These are phyloP conservation scores for Torymus tubicola DNA, from an alignment of 2,888 invertebrate genomes.

Conservation along the genomic window DNA sequence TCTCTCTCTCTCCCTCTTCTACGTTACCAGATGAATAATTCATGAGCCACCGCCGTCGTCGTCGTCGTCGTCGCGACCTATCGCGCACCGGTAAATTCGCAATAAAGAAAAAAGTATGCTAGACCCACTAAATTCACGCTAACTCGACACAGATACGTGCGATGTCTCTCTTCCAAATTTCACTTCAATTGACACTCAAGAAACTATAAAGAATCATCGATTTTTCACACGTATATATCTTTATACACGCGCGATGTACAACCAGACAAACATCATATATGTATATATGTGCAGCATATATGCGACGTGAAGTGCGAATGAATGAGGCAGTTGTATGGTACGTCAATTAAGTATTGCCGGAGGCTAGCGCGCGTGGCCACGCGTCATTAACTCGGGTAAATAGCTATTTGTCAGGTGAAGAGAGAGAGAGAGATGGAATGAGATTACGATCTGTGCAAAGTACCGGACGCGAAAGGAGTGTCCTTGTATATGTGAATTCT, in stretches of 20 bases:
- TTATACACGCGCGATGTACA: not conserved
- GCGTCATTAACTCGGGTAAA: slow-evolving; percentile 41
- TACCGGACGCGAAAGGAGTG: too few relatives aligned
- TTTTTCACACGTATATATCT: not conserved
- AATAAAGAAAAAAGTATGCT: slow-evolving; percentile 41
- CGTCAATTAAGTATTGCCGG: slow-evolving; percentile 18
- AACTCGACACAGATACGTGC: not conserved
- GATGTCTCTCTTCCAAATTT: not conserved
- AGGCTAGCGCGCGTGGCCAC: not conserved
- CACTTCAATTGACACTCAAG: not conserved
- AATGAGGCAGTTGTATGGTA: too few relatives aligned
- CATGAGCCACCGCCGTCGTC: too few relatives aligned
- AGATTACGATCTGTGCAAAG: too few relatives aligned
- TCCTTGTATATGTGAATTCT: too few relatives aligned
- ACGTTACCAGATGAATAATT: too few relatives aligned
- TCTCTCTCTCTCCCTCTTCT: too few relatives aligned
- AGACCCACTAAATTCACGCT: slow-evolving; percentile 27
- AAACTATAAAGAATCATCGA: not conserved
- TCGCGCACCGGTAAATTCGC: slow-evolving; percentile 32
- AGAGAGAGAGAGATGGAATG: too few relatives aligned
- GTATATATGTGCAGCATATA: not conserved
- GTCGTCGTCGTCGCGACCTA: too few relatives aligned
- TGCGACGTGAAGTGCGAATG: not conserved
- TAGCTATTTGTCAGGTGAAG: slow-evolving; percentile 41
- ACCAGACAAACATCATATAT: not conserved